Base-by-base conservation (phyloP, 2,797 vertebrate species). In the Platalea minor region DNA sequence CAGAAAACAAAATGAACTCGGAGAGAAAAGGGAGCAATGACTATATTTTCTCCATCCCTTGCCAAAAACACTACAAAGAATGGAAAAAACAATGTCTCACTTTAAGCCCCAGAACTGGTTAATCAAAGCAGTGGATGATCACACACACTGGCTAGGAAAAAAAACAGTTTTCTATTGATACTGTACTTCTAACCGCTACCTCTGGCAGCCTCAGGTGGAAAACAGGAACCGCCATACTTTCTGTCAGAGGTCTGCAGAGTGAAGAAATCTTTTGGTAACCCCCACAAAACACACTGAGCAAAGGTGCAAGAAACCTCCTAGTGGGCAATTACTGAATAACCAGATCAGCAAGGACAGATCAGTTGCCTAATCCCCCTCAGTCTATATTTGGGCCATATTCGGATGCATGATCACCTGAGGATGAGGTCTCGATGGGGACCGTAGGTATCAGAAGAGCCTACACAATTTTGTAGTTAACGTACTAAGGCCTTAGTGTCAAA, bases 11-110 rank as follows among this genome's bases (percentile, higher is more conserved):
- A 92, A 84, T 2, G 4, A 94, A 68, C 69, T 57, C 65, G 3
- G 39, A 77, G 48, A 91, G 86, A 93, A 91, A 92, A 94, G 68
- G 54, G 28, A 96, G 45, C 61, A 75, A 37, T 60, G 76, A 91
- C 75, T 91, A 2, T 35, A 86, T 79, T 93, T 91, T 95, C 82
- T 93, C 85, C 67, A 73, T 35, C 60, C 39, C 45, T 81, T 81
- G 63, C 77, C 83, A 96, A 93, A 89, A 94, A 69, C 59, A 82
- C 86, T 79, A 81, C 78, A 86, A 94, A 95, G 88, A 93, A 88
- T 65, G 74, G 70, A 92, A 95, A 96, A 95, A 94, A 60, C 14
- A 53, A 41, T 18, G 54, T 78, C 63, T 89, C 76, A 39, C 43
- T 96, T 94, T 45, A 61, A 83, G 70, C 25, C 65, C 65, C 72